Base-by-base conservation (phyloP, 2,113 vertebrate species). In the Clarias batrachus region DNA sequence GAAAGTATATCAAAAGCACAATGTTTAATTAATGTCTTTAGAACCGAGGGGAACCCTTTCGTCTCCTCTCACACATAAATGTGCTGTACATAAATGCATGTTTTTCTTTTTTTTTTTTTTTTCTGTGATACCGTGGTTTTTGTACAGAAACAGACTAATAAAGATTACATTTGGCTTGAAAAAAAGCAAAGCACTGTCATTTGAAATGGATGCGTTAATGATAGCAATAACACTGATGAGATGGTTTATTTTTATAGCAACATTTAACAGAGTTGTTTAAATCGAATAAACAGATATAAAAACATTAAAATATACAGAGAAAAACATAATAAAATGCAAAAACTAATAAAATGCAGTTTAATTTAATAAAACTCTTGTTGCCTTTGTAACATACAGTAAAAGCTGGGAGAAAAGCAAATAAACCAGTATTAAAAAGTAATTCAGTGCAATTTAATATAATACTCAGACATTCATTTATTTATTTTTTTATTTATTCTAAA, bases 91-190 rank as follows among this genome's bases (percentile, higher is more conserved):
- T 95, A 95, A 87, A 89, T 95, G 94, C 95, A 95, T 95, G 95
- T 90, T 92, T 92, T 77, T 84, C 25, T 90, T 90, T 90, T 84
- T 73, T 80, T 80, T 81, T 66, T 56, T 84, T 52, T 90, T 91
- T 91, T 87, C 92, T 94, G 94, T 95, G 94, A 94, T 93, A 89
- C 91, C 90, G 93, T 95, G 93, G 91, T 93, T 95, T 96, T 96
- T 95, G 95, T 95, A 95, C 94, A 95, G 94, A 95, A 95, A 94
- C 93, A 90, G 91, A 93, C 92, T 93, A 96, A 96, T 96, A 96
- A 96, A 96, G 94, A 95, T 94, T 92, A 95, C 91, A 93, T 95
- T 95, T 95, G 95, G 94, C 95, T 95, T 93, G 93, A 93, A 91
- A 57, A 33, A 73, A 37, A 41, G 41, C 48, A 48, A 73, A 73